Base-by-base conservation (phyloP, 2,888 invertebrate species). In the Synanthedon tipuliformis region DNA sequence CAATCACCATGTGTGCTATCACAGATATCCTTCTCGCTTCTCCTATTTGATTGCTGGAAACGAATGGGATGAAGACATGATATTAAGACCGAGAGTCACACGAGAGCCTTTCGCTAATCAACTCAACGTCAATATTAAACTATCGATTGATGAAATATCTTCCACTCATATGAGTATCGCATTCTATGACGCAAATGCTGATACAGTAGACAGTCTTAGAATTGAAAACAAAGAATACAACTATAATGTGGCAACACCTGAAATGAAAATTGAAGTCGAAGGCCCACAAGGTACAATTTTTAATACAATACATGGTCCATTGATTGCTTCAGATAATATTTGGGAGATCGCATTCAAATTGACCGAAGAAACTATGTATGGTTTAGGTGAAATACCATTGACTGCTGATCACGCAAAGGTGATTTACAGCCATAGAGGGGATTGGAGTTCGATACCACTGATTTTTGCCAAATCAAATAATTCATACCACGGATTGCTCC, bases 331-430 rank as follows among this genome's bases (percentile, higher is more conserved):
- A 0, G 72, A 89, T 18, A 76, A 86, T 49, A 91, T 90, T 61
- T 90, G 90, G 90, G 91, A 91, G 68, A 82, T 90, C 62, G 78
- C 88, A 0, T 78, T 92, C 15, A 83, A 80, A 57, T 61, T 91
- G 40, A 89, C 89, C 0, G 76, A 88, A 16, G 82, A 85, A 53
- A 70, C 78, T 0, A 75, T 91, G 63, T 91, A 87, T 56, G 92
- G 91, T 0, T 69, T 92, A 2, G 90, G 89, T 16, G 82, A 88
- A 61, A 74, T 89, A 53, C 81, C 85, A 12, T 59, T 89, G 1
- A 71, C 57, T 51, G 58, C 59, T 45, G 71, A 71, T 13, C 75
- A 73, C 0, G 68, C 69, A 0, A 86, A 83, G 67, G 58, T 83
- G 0, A 64, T 90, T 54, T 90, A 90, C 56, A 88, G 74, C 50